Evolutionary conservation across 2,888 invertebrate species (phyloP).

Genomic region (Nipponacmea schrenckii): DNA sequence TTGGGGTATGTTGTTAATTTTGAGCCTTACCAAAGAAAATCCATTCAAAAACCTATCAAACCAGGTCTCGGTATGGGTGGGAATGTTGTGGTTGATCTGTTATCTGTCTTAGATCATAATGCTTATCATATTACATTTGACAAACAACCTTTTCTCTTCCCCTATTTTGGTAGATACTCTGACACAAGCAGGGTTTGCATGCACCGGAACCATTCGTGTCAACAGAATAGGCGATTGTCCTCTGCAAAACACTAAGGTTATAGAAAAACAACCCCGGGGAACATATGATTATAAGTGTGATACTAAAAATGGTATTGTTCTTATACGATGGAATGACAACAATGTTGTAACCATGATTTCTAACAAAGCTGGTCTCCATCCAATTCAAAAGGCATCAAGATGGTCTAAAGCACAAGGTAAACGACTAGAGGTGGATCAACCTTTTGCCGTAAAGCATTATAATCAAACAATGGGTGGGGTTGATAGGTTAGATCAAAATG

Average conservation of each 20-base stretch:
- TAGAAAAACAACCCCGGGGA: not conserved
- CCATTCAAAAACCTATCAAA: not conserved
- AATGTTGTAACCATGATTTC: slow-evolving; percentile 10
- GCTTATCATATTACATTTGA: slow-evolving; percentile 27
- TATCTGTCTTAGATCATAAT: not conserved
- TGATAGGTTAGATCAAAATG: slow-evolving; percentile 10
- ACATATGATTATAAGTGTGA: slow-evolving; percentile 20
- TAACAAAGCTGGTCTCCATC: slow-evolving; percentile 5
- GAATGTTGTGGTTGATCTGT: slow-evolving; percentile 8
- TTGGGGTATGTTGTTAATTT: slow-evolving; percentile 28
- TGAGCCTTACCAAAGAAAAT: slow-evolving; percentile 24
- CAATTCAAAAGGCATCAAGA: slow-evolving; percentile 5
- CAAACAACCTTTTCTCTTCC: slow-evolving; percentile 30
- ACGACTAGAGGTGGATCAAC: not conserved
- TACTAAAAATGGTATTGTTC: slow-evolving; percentile 13
- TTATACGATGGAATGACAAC: slow-evolving; percentile 19
- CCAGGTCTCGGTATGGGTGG: slow-evolving; percentile 16
- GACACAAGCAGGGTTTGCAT: slow-evolving; percentile 8
- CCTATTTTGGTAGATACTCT: slow-evolving; percentile 19
- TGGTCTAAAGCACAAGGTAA: not conserved
- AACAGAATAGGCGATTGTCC: slow-evolving; percentile 17
- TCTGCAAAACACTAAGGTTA: not conserved
- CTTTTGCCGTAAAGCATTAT: slow-evolving; percentile 4
- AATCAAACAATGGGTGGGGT: slow-evolving; percentile 9
- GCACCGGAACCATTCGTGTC: slow-evolving; percentile 24